Percentiles rank a stretch among this genome's conserved stretches.
Evolutionary conservation across 2,888 invertebrate species (phyloP).

Genomic region (Proisotoma minuta): DNA sequence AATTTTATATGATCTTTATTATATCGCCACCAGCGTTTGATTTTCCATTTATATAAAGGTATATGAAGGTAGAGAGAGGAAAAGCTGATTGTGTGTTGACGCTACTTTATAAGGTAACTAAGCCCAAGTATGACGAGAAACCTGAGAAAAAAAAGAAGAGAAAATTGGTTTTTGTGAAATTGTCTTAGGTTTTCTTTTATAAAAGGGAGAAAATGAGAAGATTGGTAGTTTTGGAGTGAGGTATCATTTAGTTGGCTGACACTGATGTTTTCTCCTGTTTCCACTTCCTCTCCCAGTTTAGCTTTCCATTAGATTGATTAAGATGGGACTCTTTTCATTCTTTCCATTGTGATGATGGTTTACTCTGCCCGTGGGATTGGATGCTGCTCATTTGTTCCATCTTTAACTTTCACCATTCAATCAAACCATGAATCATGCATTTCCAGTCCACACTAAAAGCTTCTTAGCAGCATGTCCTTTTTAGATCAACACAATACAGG

Average conservation of each 20-base stretch:
- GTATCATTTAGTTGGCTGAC: slow-evolving; percentile 6
- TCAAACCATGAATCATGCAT: too few species aligned
- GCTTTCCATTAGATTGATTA: slow-evolving; percentile 7
- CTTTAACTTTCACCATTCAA: too few species aligned
- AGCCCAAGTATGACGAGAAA: too few species aligned
- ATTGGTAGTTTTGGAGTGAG: not conserved
- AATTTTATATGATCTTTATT: not conserved
- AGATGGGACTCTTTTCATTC: not conserved
- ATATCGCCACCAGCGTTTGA: not conserved
- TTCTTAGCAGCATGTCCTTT: too few species aligned
- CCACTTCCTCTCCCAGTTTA: not conserved
- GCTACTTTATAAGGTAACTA: too few species aligned
- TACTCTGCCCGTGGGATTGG: too few species aligned
- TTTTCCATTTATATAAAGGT: too few species aligned
- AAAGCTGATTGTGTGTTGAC: too few species aligned
- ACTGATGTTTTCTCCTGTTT: not conserved
- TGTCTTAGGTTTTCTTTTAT: not conserved
- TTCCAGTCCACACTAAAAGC: too few species aligned
- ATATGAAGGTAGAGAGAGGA: not conserved
- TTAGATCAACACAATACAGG: not conserved
- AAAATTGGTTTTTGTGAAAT: not conserved
- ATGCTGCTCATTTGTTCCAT: too few species aligned
- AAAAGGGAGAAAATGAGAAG: not conserved
- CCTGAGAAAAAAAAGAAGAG: not conserved
- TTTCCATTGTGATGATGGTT: not conserved